Evolutionary conservation across 2,888 invertebrate genomes (phyloP), one percentile per base, ranked within the genome.

Genomic region (Agrotis segetum): DNA sequence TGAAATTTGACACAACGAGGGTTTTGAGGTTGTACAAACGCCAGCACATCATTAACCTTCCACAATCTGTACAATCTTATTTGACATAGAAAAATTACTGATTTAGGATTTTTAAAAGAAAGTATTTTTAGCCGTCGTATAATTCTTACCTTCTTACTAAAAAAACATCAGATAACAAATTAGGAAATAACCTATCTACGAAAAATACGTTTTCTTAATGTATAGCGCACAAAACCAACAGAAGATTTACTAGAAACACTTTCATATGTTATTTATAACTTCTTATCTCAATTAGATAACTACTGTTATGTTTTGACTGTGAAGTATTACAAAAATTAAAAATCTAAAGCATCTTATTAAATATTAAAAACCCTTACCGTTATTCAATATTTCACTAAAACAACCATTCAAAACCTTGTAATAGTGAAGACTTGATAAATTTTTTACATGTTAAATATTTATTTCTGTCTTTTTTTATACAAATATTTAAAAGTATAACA

Each of bases 1-100:
- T 40, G 71, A 76, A 40, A 70, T 70, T 81, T 85, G 84, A 83
- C 73, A 85, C 84, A 84, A 81, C 59, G 72, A 69, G 68, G 74
- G 79, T 16, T 24, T 40, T 17, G 17, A 68, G 21, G 47, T 78
- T 61, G 24, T 21, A n/a, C 11, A 5, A 3, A 44, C 52, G 16
- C 14, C 16, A 14, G 16, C 13, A 16, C 16, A 13, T 16, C 46
- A 46, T 16, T 4, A 40, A 40, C 40, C 11, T 40, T 11, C 40
- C 40, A 9, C 40, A 40, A 40, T 40, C 40, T 40, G 40, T 34
- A 34, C 34, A 34, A 34, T 7, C 7, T 34, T 34, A 34, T 34
- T 34, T 34, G 34, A 34, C 7, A 34, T 7, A 34, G 7, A 34
- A 6, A 34, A 1, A 34, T 34, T 34, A 5, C 34, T 34, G 1